These are phyloP conservation scores for Eristalinus sepulchralis DNA, from an alignment of 2,888 invertebrate genomes.

Conservation along the genomic window DNA sequence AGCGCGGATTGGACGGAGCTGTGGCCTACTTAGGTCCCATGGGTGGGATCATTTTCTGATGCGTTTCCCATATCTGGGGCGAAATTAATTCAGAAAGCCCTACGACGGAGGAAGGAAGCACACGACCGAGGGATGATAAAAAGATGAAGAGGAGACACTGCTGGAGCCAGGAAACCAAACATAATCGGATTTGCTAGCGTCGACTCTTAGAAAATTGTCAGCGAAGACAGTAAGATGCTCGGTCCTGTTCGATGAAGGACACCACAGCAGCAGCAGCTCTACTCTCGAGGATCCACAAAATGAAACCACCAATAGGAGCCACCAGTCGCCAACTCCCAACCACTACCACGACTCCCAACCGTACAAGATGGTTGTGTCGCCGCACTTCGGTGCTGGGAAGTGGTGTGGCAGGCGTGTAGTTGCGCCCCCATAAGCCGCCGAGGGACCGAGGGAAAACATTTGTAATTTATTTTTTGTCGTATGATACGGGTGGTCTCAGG, in stretches of 20 bases:
- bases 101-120: slow-evolving; percentile 12
- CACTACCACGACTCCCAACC: slow-evolving; percentile 5
- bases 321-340: slow-evolving; percentile 16
- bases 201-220: slow-evolving; percentile 49
- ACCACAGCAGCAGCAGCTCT: not conserved
- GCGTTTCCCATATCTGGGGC: slow-evolving; percentile 42
- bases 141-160: slow-evolving; percentile 25
- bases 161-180: slow-evolving; percentile 53
- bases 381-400: not conserved
- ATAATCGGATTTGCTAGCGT: slow-evolving; percentile 64
- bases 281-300: slow-evolving; percentile 7
- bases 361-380: not conserved
- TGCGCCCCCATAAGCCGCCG: not conserved
- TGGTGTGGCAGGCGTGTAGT: not conserved
- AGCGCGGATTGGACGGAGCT: slow-evolving; percentile 1
- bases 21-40: slow-evolving; percentile 4
- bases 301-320: slow-evolving; percentile 26
- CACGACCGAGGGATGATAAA: not conserved
- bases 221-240: slow-evolving; percentile 27
- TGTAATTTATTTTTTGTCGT: slow-evolving; percentile 13
- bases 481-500: slow-evolving; percentile 45
- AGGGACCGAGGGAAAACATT: not conserved
- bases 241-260: slow-evolving; percentile 3
- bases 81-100: slow-evolving; percentile 22
- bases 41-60: slow-evolving; percentile 42